A percentile compares a stretch with the other conserved stretches of the same genome.
These are phyloP conservation scores for Drosophila ohnishii DNA, from an alignment of 1,140 invertebrate species.

Conservation along the genomic window DNA sequence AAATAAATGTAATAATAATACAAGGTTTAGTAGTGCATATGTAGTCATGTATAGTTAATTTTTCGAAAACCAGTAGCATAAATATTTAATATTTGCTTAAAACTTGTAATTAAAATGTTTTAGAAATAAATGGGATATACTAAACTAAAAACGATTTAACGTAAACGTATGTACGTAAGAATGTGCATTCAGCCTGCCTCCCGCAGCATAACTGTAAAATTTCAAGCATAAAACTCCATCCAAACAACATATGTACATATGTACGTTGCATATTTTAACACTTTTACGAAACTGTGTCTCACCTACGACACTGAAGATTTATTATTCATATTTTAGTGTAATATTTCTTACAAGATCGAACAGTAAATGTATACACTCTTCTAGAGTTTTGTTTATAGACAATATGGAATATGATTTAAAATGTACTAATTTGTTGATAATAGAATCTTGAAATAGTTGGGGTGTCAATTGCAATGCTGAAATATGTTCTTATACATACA, in stretches of 20 bases:
- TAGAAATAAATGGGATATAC: neutral
- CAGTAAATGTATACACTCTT: neutral
- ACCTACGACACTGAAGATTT: constrained; percentile 1
- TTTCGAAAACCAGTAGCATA: neutral
- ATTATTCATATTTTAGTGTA: neutral
- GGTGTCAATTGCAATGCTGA: neutral
- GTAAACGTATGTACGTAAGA: neutral
- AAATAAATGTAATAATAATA: constrained; percentile 14
- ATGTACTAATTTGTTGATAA: neutral
- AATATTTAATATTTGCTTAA: neutral
- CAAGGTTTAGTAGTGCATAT: neutral
- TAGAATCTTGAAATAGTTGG: neutral
- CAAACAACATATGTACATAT: neutral
- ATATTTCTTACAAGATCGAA: constrained; percentile 5
- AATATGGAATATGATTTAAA: constrained; percentile 1
- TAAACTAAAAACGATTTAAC: neutral
- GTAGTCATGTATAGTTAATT: neutral
- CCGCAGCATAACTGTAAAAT: neutral
- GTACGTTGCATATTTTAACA: neutral
- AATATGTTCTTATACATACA: neutral
- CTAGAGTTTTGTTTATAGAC: neutral
- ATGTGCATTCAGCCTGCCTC: neutral
- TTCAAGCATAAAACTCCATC: neutral
- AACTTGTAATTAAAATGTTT: neutral
- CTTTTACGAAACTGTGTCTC: neutral